Evolutionary conservation across 2,113 vertebrate species (phyloP), one percentile per base, ranked within the genome.

Genomic region (Crotophaga sulcirostris): DNA sequence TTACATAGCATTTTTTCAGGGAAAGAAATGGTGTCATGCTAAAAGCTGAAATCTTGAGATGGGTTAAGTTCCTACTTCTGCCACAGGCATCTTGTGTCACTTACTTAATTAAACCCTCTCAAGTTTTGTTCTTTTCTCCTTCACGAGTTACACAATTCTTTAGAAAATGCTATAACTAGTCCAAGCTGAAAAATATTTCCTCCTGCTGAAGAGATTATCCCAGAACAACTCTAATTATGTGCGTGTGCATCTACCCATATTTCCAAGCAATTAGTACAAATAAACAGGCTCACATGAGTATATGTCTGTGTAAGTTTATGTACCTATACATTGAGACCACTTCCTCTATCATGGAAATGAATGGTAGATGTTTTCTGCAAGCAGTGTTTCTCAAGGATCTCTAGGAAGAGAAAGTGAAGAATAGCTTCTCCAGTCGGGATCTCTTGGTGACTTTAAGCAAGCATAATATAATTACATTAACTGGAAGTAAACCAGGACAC

Each of bases 401-500:
- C 29, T 66, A 75, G n/a, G 72, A 93, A 93, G 54, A 91, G 82
- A 88, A 96, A 85, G 12, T 69, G 52, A 90, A 92, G 88, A 94
- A 94, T 21, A 76, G 20, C 31, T 90, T 89, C 93, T 89, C 70
- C 64, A 63, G 10, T 76, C 89, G 60, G 74, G 91, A 97, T 15
- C 34, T 87, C 38, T 90, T 73, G 49, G 64, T 86, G 84, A 92
- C 84, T 79, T 94, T 78, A 93, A 64, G 80, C 29, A 86, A 91
- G 60, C 13, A 23, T 38, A 94, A 73, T 66, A 54, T 69, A 83
- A 91, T 91, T 94, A 78, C 2, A 2, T 87, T 75, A 75, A 7
- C 70, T 94, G 87, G 94, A 94, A 91, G 87, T 34, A 79, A 87
- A 82, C 84, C 92, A 85, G 66, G 63, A 96, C 72, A 74, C 75